Evolutionary conservation across 2,888 invertebrate species (phyloP).

Genomic region (Nipponacmea schrenckii): DNA sequence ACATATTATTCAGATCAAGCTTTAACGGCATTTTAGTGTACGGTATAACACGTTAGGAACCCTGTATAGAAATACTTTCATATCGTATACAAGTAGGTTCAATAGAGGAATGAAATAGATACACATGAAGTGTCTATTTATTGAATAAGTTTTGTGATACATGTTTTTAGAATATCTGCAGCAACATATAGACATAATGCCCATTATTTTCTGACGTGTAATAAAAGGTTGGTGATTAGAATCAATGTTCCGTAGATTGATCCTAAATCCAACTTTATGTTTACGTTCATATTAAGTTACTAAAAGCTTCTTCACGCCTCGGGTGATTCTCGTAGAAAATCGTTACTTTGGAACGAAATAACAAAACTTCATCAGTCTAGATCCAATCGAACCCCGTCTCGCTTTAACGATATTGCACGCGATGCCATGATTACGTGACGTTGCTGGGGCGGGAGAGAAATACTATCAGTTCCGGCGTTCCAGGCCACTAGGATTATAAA

Average conservation of each 20-base stretch:
- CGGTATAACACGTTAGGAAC: too few relatives aligned
- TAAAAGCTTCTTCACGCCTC: constrained; percentile 7
- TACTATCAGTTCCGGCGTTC: constrained; percentile 8
- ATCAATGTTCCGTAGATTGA: background rate
- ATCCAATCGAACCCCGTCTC: background rate
- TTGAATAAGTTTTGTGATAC: too few relatives aligned
- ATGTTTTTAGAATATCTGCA: too few relatives aligned
- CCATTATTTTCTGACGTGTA: background rate
- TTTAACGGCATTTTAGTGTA: too few relatives aligned
- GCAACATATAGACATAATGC: too few relatives aligned
- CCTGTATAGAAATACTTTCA: too few relatives aligned
- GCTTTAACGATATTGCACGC: constrained; percentile 4
- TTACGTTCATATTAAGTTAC: background rate
- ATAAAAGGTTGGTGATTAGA: background rate
- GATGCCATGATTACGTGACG: constrained; percentile 8
- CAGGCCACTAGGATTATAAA: background rate
- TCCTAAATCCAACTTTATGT: background rate
- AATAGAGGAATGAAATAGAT: too few relatives aligned
- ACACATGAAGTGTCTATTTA: too few relatives aligned
- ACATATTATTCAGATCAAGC: too few relatives aligned
- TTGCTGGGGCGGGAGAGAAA: constrained; percentile 1
- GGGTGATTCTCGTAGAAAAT: background rate
- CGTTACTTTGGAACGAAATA: background rate
- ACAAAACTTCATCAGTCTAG: background rate
- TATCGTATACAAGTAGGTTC: too few relatives aligned